Base-by-base conservation (phyloP, 2,797 vertebrate genomes). In the Clamator glandarius region DNA sequence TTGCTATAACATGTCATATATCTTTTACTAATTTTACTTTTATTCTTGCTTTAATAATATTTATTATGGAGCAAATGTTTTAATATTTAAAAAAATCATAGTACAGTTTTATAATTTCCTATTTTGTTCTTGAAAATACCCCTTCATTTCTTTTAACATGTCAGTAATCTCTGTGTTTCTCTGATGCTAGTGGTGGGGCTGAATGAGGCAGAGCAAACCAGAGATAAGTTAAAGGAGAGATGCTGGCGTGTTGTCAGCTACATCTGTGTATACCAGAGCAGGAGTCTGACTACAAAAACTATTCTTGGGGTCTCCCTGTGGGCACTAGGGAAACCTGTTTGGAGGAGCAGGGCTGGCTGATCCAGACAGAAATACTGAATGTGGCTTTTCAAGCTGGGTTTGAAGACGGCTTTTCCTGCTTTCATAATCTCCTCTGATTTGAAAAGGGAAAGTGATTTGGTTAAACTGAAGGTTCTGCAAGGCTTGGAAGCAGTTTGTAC, bases 311-410 rank as follows among this genome's bases (percentile, higher is more conserved):
- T 57, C 17, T 70, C 31, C 58, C 82, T 87, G 36, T 87, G 84
- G 39, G 39, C 39, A 39, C 39, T 20, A 12, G 64, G 46, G 64
- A 82, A 64, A 14, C 51, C 21, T 14, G 77, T 31, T 36, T 72
- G 51, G 70, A 87, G 90, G 74, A 93, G 41, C 84, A 55, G 63
- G 31, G 33, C 55, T 94, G 91, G 83, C 76, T 92, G 80, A 69
- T 61, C 33, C 44, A 54, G 59, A 1, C 2, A 78, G 59, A 62
- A 87, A 33, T 69, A 25, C 41, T 54, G 20, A 62, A 76, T 2
- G 0, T 52, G 62, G 42, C 69, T 88, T 85, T 88, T 79, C 63
- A 42, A 66, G 41, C 58, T 90, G 57, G 23, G 24, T 89, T 75
- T 92, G 64, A 59, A 62, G 75, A 44, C 44, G 67, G 11, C 39